Evolutionary conservation across 2,797 vertebrate genomes (phyloP), one percentile per base, ranked within the genome.

Genomic region (Gymnothorax reevesii): DNA sequence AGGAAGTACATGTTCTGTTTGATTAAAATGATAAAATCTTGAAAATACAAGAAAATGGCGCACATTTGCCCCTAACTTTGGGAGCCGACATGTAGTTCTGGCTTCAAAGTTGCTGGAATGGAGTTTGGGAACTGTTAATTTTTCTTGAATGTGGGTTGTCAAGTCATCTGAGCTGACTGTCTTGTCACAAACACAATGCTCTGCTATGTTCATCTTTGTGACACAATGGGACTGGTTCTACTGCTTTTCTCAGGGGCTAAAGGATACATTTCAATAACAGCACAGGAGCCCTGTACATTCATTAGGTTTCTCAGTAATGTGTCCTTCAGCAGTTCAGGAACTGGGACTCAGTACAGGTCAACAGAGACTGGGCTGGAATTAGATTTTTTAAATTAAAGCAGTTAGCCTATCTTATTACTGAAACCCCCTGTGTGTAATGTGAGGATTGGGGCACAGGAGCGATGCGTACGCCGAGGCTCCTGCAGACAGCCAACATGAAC

Each of bases 181-280:
- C 12, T 3, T 5, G 13, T 54, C 49, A 49, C 12, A 3, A 4
- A 52, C 15, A 52, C 49, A 52, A 49, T 90, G 88, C 92, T 86
- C 88, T 92, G 22, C 77, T 15, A 13, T 86, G 22, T 85, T 73
- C 83, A 71, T 57, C 80, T 85, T 83, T 77, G 60, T 52, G 25
- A 79, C 75, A 79, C 42, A 54, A 54, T 79, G 8, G 20, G 75
- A 52, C 8, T 0, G 86, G 86, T 91, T 92, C 90, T 93, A 90
- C 88, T 83, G 62, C 88, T 92, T 92, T 91, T 90, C 88, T 90
- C 80, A 0, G 82, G 57, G 62, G 91, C 42, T 42, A 91, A 83
- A 64, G 84, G 60, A 92, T 87, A 91, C 88, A 64, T 82, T 86
- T 79, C 25, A 54, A 79, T 52, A 7, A 42, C 5, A 54, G 49